These are phyloP conservation scores for Hemiscyllium ocellatum DNA, from an alignment of 2,113 vertebrate genomes.

Conservation along the genomic window DNA sequence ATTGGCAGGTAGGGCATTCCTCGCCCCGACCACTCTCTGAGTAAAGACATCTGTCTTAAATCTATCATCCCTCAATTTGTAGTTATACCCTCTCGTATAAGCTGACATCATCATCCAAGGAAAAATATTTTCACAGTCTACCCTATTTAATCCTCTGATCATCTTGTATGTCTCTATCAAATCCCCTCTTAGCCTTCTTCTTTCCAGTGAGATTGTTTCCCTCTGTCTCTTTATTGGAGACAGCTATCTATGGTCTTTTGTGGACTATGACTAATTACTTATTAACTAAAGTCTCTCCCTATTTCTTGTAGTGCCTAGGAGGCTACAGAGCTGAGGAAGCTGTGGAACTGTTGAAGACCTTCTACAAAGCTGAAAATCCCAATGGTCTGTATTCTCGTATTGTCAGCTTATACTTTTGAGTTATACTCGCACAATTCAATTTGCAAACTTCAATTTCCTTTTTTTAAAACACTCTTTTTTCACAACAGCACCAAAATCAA, in stretches of 20 bases:
- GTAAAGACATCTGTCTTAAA: no score
- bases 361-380: conserved; percentile 95
- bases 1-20: no score
- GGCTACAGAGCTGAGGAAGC: conserved; percentile 84
- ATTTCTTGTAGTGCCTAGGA: conserved; percentile 65
- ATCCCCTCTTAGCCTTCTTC: no score
- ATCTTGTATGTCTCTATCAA: no score
- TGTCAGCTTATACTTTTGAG: neutral
- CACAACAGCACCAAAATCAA: conserved; percentile 74
- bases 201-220: no score
- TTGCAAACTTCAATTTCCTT: no score
- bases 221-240: neutral
- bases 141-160: no score
- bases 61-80: no score
- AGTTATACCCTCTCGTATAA: no score
- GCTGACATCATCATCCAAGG: no score
- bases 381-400: conserved; percentile 66
- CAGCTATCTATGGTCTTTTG: neutral
- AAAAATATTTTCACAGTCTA: no score
- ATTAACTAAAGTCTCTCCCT: neutral
- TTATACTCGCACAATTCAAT: neutral
- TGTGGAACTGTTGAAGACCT: conserved; percentile 81
- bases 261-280: neutral
- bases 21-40: no score
- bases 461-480: conserved; percentile 41